Conservation (phyloP, 2,888 invertebrate genomes). For the Tillus elongatus region DNA sequence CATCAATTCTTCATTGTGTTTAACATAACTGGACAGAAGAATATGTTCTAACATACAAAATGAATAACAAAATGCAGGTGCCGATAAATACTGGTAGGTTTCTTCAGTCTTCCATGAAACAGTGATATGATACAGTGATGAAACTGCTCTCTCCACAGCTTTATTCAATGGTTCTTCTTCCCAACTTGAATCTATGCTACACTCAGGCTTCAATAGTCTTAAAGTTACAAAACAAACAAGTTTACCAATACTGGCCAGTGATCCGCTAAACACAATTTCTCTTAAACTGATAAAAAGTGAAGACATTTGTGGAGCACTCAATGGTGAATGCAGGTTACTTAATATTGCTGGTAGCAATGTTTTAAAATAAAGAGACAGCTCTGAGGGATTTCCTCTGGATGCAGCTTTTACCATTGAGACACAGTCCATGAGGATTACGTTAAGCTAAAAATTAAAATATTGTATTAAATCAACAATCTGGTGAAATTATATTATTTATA, state of each 20-base stretch:
- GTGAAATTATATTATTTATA: too few species aligned
- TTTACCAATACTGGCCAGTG: slow-evolving; percentile 45
- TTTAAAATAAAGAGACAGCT: slow-evolving; percentile 48
- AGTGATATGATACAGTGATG: neutral
- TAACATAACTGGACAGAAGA: slow-evolving; percentile 41
- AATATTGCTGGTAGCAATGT: slow-evolving; percentile 50
- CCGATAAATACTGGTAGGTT: slow-evolving; percentile 45
- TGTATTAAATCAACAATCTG: neutral
- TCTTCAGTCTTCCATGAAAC: slow-evolving; percentile 10
- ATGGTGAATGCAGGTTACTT: slow-evolving; percentile 61
- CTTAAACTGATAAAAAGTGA: slow-evolving; percentile 54
- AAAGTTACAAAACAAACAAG: slow-evolving; percentile 65
- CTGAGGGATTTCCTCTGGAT: slow-evolving; percentile 46
- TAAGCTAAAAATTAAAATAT: slow-evolving; percentile 31
- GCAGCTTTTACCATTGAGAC: slow-evolving; percentile 46
- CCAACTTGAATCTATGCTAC: slow-evolving; percentile 71
- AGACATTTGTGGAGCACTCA: slow-evolving; percentile 62
- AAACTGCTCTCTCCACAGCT: slow-evolving; percentile 41
- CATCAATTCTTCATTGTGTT: slow-evolving; percentile 49
- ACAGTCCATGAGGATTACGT: slow-evolving; percentile 39
- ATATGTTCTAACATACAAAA: slow-evolving; percentile 69
- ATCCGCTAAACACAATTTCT: slow-evolving; percentile 45
- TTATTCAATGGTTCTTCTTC: slow-evolving; percentile 56
- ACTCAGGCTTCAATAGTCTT: slow-evolving; percentile 67
- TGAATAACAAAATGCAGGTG: slow-evolving; percentile 73